These are phyloP conservation scores for Semaprochilodus insignis DNA, from an alignment of 2,797 vertebrate species.

Conservation along the genomic window DNA sequence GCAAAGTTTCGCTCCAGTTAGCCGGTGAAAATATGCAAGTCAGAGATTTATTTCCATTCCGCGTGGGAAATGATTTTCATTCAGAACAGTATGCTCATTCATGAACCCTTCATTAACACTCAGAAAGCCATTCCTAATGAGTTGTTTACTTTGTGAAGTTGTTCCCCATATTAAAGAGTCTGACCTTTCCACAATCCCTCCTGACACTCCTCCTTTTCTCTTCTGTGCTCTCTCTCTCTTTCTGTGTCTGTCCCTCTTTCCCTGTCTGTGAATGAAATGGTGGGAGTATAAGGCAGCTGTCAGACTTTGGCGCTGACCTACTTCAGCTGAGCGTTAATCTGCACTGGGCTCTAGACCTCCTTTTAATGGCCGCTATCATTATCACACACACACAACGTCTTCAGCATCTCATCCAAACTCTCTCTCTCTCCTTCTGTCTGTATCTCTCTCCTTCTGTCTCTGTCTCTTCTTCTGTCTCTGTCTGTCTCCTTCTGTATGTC, in stretches of 20 bases:
- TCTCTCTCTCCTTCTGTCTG: background rate
- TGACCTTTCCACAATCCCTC: slow-evolving; percentile 29
- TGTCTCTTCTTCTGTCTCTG: background rate
- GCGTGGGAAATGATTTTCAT: slow-evolving; percentile 22
- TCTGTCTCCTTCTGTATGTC: no score
- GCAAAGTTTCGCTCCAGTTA: background rate
- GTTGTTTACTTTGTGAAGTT: slow-evolving; percentile 26
- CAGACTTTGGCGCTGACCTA: slow-evolving; percentile 58
- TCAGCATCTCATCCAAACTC: background rate
- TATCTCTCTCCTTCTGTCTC: background rate
- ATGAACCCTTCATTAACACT: slow-evolving; percentile 33
- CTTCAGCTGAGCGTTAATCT: slow-evolving; percentile 52
- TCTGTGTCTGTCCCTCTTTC: background rate
- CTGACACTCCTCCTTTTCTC: background rate
- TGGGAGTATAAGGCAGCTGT: slow-evolving; percentile 45
- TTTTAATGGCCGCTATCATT: slow-evolving; percentile 55
- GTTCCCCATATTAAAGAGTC: slow-evolving; percentile 20
- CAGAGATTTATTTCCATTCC: slow-evolving; percentile 17
- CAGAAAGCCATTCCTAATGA: slow-evolving; percentile 33
- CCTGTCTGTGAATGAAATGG: slow-evolving; percentile 24
- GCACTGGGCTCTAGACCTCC: slow-evolving; percentile 51
- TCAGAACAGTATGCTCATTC: slow-evolving; percentile 31
- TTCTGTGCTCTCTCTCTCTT: background rate
- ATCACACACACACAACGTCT: slow-evolving; percentile 22
- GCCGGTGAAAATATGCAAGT: background rate